Conservation (phyloP, 1,140 invertebrate genomes). For the Drosophila lacertosa region DNA sequence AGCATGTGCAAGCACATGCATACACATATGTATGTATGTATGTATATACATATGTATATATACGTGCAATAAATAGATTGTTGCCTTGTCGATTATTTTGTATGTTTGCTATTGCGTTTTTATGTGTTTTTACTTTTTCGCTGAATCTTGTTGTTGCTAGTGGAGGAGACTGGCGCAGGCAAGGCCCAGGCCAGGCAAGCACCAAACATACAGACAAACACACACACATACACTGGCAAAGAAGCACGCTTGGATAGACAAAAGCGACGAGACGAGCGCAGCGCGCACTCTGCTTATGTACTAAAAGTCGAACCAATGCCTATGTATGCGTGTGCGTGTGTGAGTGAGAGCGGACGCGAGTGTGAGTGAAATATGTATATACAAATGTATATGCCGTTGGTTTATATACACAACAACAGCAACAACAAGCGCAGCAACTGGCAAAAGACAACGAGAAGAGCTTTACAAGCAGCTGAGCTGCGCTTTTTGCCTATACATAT, state of each 20-base stretch:
- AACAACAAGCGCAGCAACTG: constrained; percentile 22
- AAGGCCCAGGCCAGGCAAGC: constrained; percentile 13
- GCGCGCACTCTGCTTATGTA: constrained; percentile 57
- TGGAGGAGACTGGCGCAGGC: constrained; percentile 7
- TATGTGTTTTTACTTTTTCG: constrained; percentile 43
- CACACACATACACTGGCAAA: constrained; percentile 25
- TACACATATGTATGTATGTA: constrained; percentile 20
- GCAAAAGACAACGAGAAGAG: constrained; percentile 51
- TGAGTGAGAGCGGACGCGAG: constrained; percentile 33
- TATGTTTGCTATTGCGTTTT: constrained; percentile 54
- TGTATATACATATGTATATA: constrained; percentile 23
- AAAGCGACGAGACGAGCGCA: constrained; percentile 70
- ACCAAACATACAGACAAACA: constrained; percentile 21
- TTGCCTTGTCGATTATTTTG: constrained; percentile 36
- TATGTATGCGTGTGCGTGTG: constrained; percentile 43
- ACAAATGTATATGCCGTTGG: constrained; percentile 10
- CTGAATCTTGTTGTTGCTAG: constrained; percentile 35
- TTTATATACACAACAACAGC: constrained; percentile 57
- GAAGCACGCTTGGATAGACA: constrained; percentile 75
- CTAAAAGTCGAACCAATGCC: constrained; percentile 74
- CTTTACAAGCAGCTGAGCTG: constrained; percentile 45
- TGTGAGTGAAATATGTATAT: constrained; percentile 49
- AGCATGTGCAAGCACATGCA: constrained; percentile 28
- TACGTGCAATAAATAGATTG: constrained; percentile 61
- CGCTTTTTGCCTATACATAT: constrained; percentile 20